Base-by-base conservation (phyloP, 2,888 invertebrate genomes). In the Drosophila picticornis region DNA sequence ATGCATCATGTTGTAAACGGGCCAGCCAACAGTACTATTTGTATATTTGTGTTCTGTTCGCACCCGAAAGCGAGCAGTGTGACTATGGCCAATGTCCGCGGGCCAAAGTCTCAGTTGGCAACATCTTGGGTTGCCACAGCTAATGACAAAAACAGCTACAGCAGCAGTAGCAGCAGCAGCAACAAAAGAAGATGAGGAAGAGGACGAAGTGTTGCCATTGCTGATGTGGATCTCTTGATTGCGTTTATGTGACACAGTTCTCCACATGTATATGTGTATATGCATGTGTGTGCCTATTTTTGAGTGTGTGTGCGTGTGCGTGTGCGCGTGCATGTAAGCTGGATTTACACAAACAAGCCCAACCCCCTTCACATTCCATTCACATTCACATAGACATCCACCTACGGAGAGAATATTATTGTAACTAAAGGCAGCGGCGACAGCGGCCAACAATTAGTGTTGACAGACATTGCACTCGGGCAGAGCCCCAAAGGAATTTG, bases 381-480 rank as follows among this genome's bases (percentile, higher is more conserved):
- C 53, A 62, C 59, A 65, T 66, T 64, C 46, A 56, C 22, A 27
- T 27, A 63, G 50, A 62, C 56, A 70, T 64, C 64, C 55, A 53
- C 63, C 16, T 46, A 25, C 46, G 40, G 40, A 69, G 59, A 50
- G 74, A 76, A 70, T 82, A 75, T 82, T 82, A 87, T 87, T 82
- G 88, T 84, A 74, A 83, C 77, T 82, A 75, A 82, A 81, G 83
- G 80, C 84, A 73, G 75, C 75, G 74, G 69, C 72, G 75, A 78
- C 78, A 77, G 73, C 84, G 78, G 84, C 84, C 77, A 88, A 84
- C 88, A 88, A 87, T 87, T 86, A 88, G 88, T 87, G 86, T 83
- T 88, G 86, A 88, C 86, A 87, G 88, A 87, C 84, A 84, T 79
- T 88, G 86, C 84, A 80, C 80, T 88, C 73, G 71, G 83, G 65